phyloP scores from a whole-genome alignment of 2,888 invertebrate species.

The Andrena hattorfiana region DNA sequence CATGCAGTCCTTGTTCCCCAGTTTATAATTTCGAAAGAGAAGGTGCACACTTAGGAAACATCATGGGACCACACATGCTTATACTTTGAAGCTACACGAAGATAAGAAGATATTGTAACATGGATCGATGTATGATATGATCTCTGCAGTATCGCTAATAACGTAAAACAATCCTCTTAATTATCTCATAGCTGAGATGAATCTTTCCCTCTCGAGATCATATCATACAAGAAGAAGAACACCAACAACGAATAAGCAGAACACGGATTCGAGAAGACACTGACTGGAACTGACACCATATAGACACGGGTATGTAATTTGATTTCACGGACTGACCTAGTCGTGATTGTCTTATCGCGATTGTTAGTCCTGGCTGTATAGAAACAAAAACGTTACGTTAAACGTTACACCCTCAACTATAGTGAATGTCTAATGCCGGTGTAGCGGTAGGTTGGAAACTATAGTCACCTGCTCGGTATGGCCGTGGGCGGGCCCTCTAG shows the following conservation, averaged over 20 bases:
- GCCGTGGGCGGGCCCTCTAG: constrained; percentile 90
- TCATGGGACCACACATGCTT: constrained; percentile 18
- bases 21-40: background rate
- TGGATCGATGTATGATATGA: background rate
- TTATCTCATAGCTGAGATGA: background rate
- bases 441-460: too few relatives aligned
- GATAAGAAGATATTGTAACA: background rate
- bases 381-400: constrained; percentile 66
- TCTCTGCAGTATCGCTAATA: background rate
- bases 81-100: background rate
- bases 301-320: constrained; percentile 59
- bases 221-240: constrained; percentile 1
- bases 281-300: constrained; percentile 35
- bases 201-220: background rate
- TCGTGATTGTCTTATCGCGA: constrained; percentile 69
- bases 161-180: background rate
- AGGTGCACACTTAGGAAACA: constrained; percentile 11
- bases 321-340: constrained; percentile 77
- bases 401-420: constrained; percentile 16
- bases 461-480: constrained; percentile 78
- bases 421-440: background rate
- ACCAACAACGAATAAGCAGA: constrained; percentile 37
- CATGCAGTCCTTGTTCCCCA: constrained; percentile 30
- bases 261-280: constrained; percentile 27
- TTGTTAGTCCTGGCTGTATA: constrained; percentile 77